phyloP scores from a whole-genome alignment of 2,797 vertebrate species.

The Sebastes cheni region DNA sequence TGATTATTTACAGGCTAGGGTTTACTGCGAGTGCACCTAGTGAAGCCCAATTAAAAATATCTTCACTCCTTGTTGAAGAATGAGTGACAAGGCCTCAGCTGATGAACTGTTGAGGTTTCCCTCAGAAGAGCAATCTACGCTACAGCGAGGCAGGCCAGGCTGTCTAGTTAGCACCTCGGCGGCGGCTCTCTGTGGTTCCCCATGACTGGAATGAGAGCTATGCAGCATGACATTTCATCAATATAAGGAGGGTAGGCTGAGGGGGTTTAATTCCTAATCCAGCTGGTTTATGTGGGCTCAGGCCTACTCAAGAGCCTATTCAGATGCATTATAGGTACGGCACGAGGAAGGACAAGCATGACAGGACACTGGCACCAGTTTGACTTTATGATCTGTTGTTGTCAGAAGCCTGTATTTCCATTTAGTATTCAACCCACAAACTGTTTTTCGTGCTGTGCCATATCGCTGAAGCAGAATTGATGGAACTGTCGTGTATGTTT shows the following conservation, averaged over 20 bases:
- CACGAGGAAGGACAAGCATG: constrained; percentile 69
- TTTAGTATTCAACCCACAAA: constrained; percentile 19
- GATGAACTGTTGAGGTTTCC: constrained; percentile 50
- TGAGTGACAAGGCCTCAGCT: constrained; percentile 57
- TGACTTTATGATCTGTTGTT: constrained; percentile 20
- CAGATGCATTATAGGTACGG: constrained; percentile 68
- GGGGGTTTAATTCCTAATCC: constrained; percentile 78
- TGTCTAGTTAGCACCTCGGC: constrained; percentile 77
- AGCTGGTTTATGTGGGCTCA: constrained; percentile 79
- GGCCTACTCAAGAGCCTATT: constrained; percentile 66
- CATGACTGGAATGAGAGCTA: constrained; percentile 78
- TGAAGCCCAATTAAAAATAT: constrained; percentile 34
- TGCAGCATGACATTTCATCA: constrained; percentile 82
- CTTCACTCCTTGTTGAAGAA: constrained; percentile 54
- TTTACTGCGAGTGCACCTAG: neutral
- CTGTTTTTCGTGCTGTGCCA: constrained; percentile 2
- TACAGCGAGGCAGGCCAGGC: constrained; percentile 44
- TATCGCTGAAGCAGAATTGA: neutral
- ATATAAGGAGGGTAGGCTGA: constrained; percentile 70
- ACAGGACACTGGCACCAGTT: constrained; percentile 61
- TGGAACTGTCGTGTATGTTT: neutral
- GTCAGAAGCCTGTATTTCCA: constrained; percentile 7
- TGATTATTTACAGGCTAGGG: constrained; percentile 5
- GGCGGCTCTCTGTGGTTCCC: constrained; percentile 61
- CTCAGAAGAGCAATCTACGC: constrained; percentile 46